Evolutionary conservation across 2,888 invertebrate genomes (phyloP).

Genomic region (Disparrhopalites patrizii): DNA sequence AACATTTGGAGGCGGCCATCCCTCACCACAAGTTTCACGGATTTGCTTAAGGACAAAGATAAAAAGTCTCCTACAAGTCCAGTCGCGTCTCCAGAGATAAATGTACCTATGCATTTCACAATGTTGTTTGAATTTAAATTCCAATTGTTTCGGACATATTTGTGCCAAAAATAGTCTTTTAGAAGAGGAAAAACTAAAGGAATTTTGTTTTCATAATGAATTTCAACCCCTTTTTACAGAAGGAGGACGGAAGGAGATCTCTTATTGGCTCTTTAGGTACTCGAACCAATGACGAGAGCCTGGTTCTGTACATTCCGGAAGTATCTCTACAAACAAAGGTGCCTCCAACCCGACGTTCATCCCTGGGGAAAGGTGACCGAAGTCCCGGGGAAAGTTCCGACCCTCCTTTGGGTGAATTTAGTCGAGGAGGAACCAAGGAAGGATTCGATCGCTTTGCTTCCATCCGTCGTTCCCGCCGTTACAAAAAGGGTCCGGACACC

Average conservation of each 20-base stretch:
- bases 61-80: constrained; percentile 49
- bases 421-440: constrained; percentile 53
- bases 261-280: constrained; percentile 59
- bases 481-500: constrained; percentile 59
- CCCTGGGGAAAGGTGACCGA: constrained; percentile 26
- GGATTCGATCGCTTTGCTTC: constrained; percentile 82
- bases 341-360: constrained; percentile 25
- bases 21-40: constrained; percentile 50
- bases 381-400: background rate
- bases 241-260: constrained; percentile 62
- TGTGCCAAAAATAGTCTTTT: background rate
- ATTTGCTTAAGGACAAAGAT: background rate
- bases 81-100: constrained; percentile 43
- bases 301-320: constrained; percentile 59
- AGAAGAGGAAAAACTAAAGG: background rate
- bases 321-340: constrained; percentile 32
- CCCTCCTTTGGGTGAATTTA: constrained; percentile 1
- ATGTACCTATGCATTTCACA: no score
- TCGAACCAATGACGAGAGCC: constrained; percentile 55
- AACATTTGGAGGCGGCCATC: constrained; percentile 72
- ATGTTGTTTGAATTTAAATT: constrained; percentile 6
- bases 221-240: constrained; percentile 50
- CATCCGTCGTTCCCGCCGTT: constrained; percentile 73
- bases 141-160: background rate
- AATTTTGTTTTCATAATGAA: constrained; percentile 15